phyloP scores from a whole-genome alignment of 2,113 vertebrate species.

The Nibea albiflora region DNA sequence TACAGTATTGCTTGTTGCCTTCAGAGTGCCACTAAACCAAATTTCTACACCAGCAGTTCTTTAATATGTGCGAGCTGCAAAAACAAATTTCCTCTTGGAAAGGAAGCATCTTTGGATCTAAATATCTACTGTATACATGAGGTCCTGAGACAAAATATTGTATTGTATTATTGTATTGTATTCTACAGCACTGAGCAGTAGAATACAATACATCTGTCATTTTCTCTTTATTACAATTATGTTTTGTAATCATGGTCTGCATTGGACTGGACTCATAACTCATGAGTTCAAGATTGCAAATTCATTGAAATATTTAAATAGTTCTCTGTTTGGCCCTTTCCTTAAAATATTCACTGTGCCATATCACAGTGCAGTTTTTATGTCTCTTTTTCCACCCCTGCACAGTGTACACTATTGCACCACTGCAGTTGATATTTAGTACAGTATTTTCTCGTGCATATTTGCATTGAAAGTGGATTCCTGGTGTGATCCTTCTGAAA shows the following conservation, averaged over 20 bases:
- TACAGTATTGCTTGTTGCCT: neutral
- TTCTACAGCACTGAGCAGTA: neutral
- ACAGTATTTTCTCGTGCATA: conserved; percentile 14
- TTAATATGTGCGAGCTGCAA: conserved; percentile 29
- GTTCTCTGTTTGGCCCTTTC: conserved; percentile 2
- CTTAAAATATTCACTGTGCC: neutral
- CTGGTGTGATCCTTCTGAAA: conserved; percentile 6
- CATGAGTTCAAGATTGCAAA: conserved; percentile 11
- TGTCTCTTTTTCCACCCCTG: conserved; percentile 17
- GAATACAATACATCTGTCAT: neutral
- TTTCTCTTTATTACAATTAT: conserved; percentile 5
- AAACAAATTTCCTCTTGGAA: conserved; percentile 46
- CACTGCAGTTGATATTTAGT: neutral
- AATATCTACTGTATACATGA: neutral
- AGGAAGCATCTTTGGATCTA: conserved; percentile 22
- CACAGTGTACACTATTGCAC: conserved; percentile 12
- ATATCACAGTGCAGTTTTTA: conserved; percentile 23
- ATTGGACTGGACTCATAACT: conserved; percentile 5
- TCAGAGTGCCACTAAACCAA: conserved; percentile 1
- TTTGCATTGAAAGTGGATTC: neutral
- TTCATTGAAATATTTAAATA: conserved; percentile 11
- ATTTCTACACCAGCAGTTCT: conserved; percentile 23
- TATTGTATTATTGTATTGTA: neutral
- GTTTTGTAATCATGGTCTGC: neutral
- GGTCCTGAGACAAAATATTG: neutral